Base-by-base conservation (phyloP, 2,113 vertebrate species). In the Cairina moschata region DNA sequence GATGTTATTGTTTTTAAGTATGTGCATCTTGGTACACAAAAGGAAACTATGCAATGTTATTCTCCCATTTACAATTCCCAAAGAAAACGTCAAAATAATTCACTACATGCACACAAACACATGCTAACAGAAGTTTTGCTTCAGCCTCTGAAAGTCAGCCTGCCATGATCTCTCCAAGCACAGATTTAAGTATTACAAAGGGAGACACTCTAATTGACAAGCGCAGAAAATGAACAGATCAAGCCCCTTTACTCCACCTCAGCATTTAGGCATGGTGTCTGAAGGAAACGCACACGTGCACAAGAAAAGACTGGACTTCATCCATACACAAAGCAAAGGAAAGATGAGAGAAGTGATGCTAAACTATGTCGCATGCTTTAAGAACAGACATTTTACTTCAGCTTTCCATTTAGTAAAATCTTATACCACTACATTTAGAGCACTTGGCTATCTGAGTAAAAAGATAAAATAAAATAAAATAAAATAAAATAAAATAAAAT, bases 151-250 rank as follows among this genome's bases (percentile, higher is more conserved):
- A 84, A 92, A 92, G 56, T 82, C 52, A 40, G n/a, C 42, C 46
- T 68, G 91, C 55, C 14, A 60, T 60, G 78, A 90, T 63, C 56
- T 95, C 79, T 88, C 88, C 60, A 91, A 96, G 88, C 55, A 90
- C 29, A 85, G 21, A 67, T 34, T 58, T 67, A 79, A 79, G 65
- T 68, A 72, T 88, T 87, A 92, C 2, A n/a, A 42, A 75, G 68
- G 71, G 52, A 92, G 48, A 59, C 2, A n/a, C 82, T 93, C 81
- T 85, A 54, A 82, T 65, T 74, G 91, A 95, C 69, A 95, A 89
- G 79, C 14, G 66, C 22, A 85, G 62, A 66, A 97, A 97, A 96
- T 25, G 73, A 97, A 96, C 17, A 89, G 91, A 95, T 95, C 83
- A 71, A 71, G 96, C 95, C 72, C 42, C 80, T 86, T 63, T 44